phyloP scores from a whole-genome alignment of 2,113 vertebrate species.

The Anolis carolinensis region DNA sequence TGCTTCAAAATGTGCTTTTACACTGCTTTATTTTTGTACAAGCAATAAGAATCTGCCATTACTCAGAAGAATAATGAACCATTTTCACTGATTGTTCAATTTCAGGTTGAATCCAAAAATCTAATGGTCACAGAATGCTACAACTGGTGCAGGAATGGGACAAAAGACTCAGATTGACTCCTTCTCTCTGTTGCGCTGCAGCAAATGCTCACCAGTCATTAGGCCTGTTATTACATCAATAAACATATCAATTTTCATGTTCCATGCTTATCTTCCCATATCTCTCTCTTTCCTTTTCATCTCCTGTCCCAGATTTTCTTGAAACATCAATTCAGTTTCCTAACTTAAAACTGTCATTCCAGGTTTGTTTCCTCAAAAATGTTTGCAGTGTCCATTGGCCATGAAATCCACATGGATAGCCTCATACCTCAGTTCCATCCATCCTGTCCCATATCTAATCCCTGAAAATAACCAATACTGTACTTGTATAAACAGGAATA shows the following conservation, averaged over 20 bases:
- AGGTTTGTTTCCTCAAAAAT: neutral
- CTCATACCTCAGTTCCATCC: neutral
- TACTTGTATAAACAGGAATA: neutral
- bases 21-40: neutral
- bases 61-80: too few relatives aligned
- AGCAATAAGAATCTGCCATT: neutral
- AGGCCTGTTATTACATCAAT: neutral
- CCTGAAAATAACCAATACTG: conserved; percentile 2
- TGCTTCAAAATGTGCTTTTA: neutral
- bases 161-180: neutral
- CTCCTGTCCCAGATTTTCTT: neutral
- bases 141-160: neutral
- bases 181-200: neutral
- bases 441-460: neutral
- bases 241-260: neutral
- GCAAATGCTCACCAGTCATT: neutral
- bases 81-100: neutral
- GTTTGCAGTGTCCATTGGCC: conserved; percentile 20
- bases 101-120: neutral
- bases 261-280: neutral
- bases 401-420: neutral
- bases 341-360: conserved; percentile 16
- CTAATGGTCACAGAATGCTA: neutral
- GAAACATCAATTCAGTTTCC: neutral
- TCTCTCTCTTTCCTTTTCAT: conserved; percentile 16